Conservation (phyloP, 2,113 vertebrate species). For the Dipodomys spectabilis region DNA sequence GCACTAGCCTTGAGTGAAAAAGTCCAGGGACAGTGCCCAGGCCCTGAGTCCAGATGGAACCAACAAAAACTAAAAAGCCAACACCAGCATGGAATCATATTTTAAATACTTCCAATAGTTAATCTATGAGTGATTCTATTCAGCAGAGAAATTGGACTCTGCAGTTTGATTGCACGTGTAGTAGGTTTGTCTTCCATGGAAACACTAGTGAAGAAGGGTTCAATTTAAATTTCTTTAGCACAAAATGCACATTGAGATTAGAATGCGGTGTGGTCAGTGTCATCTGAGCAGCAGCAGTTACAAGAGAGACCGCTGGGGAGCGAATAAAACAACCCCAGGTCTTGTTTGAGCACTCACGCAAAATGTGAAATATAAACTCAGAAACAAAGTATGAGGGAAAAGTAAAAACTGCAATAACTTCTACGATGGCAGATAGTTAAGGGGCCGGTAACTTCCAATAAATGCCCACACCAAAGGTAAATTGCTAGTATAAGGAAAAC, state of each 20-base stretch:
- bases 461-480: slow-evolving; percentile 1
- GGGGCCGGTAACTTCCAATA: background rate
- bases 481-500: background rate
- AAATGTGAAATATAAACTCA: slow-evolving; percentile 58
- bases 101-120: background rate
- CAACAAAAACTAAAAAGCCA: too few species aligned
- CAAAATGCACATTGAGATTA: slow-evolving; percentile 23
- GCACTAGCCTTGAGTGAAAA: too few species aligned
- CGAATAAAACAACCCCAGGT: slow-evolving; percentile 60
- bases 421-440: background rate
- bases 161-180: background rate
- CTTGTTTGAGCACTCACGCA: slow-evolving; percentile 45
- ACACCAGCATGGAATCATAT: too few species aligned
- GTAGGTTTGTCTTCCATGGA: background rate
- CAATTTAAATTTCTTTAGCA: slow-evolving; percentile 40
- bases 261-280: background rate
- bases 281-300: too few species aligned
- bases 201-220: slow-evolving; percentile 43
- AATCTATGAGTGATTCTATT: slow-evolving; percentile 10
- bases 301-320: slow-evolving; percentile 52
- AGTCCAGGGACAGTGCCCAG: too few species aligned
- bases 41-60: too few species aligned
- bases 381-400: slow-evolving; percentile 35
- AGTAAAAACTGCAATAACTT: background rate
- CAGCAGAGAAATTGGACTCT: background rate